phyloP scores from a whole-genome alignment of 2,888 invertebrate genomes.

The Argyresthia albistria region DNA sequence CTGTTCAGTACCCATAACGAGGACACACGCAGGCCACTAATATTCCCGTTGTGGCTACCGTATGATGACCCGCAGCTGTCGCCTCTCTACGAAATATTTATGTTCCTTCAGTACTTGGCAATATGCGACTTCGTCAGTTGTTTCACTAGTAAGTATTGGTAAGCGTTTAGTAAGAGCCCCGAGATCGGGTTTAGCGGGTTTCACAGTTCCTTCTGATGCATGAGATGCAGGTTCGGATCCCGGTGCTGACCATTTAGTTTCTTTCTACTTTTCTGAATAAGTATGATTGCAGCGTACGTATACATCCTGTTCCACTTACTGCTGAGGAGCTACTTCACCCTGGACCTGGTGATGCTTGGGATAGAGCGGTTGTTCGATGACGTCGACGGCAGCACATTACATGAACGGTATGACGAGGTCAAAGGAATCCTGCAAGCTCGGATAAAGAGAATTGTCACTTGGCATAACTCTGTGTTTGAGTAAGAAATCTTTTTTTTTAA shows the following conservation, averaged over 20 bases:
- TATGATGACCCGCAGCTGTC: conserved; percentile 39
- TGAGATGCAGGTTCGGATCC: no score
- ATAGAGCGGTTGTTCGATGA: conserved; percentile 37
- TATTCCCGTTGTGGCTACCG: conserved; percentile 45
- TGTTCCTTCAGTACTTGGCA: conserved; percentile 15
- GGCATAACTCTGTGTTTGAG: conserved; percentile 41
- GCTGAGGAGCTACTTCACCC: conserved; percentile 32
- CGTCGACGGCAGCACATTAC: conserved; percentile 26
- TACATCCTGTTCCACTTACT: conserved; percentile 41
- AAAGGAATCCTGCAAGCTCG: conserved; percentile 28
- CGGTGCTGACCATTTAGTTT: no score
- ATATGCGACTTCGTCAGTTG: conserved; percentile 21
- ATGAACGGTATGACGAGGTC: conserved; percentile 22
- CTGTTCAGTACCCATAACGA: conserved; percentile 33
- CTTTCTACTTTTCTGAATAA: no score
- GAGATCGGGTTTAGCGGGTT: no score
- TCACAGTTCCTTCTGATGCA: no score
- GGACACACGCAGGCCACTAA: conserved; percentile 29
- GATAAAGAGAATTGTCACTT: conserved; percentile 31
- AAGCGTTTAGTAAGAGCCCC: no score
- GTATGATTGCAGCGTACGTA: conserved; percentile 32
- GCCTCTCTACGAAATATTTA: conserved; percentile 44
- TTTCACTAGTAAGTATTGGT: conserved; percentile 32
- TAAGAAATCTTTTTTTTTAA: conserved; percentile 12
- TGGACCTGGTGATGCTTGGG: conserved; percentile 39